phyloP scores from a whole-genome alignment of 2,888 invertebrate species.

The Macrosoma leucophasiata region DNA sequence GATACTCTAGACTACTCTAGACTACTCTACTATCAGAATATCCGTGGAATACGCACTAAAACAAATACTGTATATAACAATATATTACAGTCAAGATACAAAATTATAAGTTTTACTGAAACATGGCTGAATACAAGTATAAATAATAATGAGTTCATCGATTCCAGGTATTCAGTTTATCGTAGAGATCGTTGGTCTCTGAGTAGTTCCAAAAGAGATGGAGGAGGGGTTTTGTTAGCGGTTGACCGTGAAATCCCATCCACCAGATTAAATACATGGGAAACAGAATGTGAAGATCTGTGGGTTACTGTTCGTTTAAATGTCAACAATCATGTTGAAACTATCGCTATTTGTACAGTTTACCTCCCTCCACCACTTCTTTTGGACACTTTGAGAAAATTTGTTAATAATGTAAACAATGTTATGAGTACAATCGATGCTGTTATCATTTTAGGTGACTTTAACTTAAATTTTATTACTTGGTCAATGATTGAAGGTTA shows the following conservation, averaged over 20 bases:
- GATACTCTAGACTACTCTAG: too few relatives aligned
- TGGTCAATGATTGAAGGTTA: not conserved
- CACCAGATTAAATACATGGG: slow-evolving; percentile 2
- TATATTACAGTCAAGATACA: slow-evolving; percentile 9
- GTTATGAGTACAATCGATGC: not conserved
- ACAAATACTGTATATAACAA: slow-evolving; percentile 9
- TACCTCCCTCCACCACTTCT: slow-evolving; percentile 2
- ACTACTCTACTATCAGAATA: slow-evolving; percentile 14
- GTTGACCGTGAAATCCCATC: slow-evolving; percentile 6
- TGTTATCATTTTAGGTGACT: slow-evolving; percentile 2
- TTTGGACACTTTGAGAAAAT: not conserved
- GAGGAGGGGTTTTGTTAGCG: slow-evolving; percentile 17
- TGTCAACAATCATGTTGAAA: not conserved
- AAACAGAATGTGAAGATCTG: slow-evolving; percentile 4
- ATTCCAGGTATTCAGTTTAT: slow-evolving; percentile 10
- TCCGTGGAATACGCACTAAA: slow-evolving; percentile 14
- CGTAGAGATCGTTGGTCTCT: slow-evolving; percentile 9
- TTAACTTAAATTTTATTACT: slow-evolving; percentile 1
- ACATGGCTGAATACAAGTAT: slow-evolving; percentile 16
- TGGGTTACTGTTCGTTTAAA: slow-evolving; percentile 6
- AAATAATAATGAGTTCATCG: slow-evolving; percentile 10
- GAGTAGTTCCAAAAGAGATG: slow-evolving; percentile 7
- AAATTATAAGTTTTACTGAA: slow-evolving; percentile 15
- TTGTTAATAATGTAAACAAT: slow-evolving; percentile 1
- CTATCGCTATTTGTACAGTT: slow-evolving; percentile 4